A percentile compares a stretch with the other conserved stretches of the same genome.
Evolutionary conservation across 2,797 vertebrate genomes (phyloP).

Genomic region (Paramormyrops hopkinsi): DNA sequence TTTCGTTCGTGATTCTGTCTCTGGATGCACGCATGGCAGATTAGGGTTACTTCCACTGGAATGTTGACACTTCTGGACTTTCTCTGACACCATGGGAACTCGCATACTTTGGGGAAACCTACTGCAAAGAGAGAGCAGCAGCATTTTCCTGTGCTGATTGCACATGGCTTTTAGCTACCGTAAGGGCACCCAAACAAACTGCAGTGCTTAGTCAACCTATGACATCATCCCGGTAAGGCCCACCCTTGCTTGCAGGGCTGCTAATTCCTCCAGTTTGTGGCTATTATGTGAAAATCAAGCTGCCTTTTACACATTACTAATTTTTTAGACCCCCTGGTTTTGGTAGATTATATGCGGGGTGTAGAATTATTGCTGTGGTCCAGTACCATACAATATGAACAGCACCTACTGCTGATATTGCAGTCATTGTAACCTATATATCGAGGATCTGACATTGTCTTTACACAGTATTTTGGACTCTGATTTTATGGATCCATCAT

Average conservation of each 20-base stretch:
- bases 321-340: neutral
- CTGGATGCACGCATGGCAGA: neutral
- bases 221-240: slow-evolving; percentile 2
- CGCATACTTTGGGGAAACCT: neutral
- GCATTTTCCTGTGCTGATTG: neutral
- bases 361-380: neutral
- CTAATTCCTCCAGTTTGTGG: neutral
- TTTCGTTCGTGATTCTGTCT: slow-evolving; percentile 11
- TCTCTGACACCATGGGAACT: neutral
- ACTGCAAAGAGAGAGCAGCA: neutral
- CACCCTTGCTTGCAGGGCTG: neutral
- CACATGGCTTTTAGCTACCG: neutral
- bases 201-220: neutral
- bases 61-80: neutral
- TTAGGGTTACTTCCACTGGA: neutral
- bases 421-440: neutral
- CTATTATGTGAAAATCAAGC: neutral
- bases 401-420: neutral
- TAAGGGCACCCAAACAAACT: neutral
- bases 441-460: neutral
- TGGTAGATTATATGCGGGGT: neutral
- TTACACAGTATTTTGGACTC: neutral
- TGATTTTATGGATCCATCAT: neutral
- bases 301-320: neutral
- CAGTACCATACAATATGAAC: neutral